Evolutionary conservation across 2,113 vertebrate species (phyloP), one percentile per base, ranked within the genome.

Genomic region (Falco punctatus): DNA sequence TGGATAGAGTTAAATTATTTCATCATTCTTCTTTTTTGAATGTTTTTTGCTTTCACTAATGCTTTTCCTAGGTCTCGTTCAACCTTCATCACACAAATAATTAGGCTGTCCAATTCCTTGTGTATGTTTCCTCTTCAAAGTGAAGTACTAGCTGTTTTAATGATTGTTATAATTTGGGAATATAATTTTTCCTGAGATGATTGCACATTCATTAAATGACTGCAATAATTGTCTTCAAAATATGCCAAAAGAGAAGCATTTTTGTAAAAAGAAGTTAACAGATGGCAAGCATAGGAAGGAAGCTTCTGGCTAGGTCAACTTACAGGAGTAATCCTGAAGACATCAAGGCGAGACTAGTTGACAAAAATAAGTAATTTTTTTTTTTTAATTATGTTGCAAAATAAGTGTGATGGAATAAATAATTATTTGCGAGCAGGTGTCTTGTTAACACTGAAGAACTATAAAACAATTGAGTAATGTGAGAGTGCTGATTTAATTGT

Each of bases 231-330:
- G 73, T 88, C 65, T 79, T 81, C 49, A 85, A 81, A 94, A 88
- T 74, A 33, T 92, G 75, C 92, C 85, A 89, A 65, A 88, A 93
- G n/a, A 94, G 92, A 81, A 86, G 23, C 23, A 42, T 86, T 87
- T 94, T 75, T 90, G 20, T 59, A 84, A 89, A 66, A 95, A 67
- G 33, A 23, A 49, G 44, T 81, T 88, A 93, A 74, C 88, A 88
- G 90, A 89, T 96, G 86, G 94, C 58, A 80, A 44, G 49, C 78
- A 82, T 27, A 72, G 69, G 55, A 94, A 77, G 18, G 55, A 86
- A 52, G 66, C 49, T 77, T 92, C 44, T 88, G 71, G 26, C 32
- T 90, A 46, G 94, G 81, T 90, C 91, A 86, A 4, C 3, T 17
- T 94, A n/a, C 9, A 79, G 69, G 13, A 87, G n/a, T 57, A 61